phyloP scores from a whole-genome alignment of 2,888 invertebrate species.

The Buathra laborator region DNA sequence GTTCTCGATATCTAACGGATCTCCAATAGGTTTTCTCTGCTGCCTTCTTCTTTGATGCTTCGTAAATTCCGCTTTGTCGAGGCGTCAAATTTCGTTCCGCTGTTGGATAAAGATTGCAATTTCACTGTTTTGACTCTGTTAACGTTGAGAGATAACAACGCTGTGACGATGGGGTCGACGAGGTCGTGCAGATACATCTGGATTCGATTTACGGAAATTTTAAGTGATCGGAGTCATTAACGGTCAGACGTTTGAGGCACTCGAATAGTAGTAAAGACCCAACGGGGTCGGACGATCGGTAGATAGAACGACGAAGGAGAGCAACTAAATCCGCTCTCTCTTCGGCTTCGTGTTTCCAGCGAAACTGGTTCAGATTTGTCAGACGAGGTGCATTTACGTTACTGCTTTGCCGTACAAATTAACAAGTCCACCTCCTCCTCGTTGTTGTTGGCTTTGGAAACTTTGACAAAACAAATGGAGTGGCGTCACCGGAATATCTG shows the following conservation, averaged over 20 bases:
- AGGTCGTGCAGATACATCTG: background rate
- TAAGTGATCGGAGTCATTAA: slow-evolving; percentile 35
- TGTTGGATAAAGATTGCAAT: background rate
- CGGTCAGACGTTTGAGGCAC: background rate
- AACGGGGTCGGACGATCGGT: background rate
- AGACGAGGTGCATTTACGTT: slow-evolving; percentile 53
- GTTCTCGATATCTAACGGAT: slow-evolving; percentile 24
- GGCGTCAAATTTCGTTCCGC: background rate
- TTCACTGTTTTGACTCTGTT: background rate
- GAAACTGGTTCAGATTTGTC: slow-evolving; percentile 39
- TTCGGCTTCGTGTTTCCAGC: slow-evolving; percentile 21
- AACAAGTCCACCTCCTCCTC: slow-evolving; percentile 48
- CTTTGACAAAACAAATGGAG: slow-evolving; percentile 34
- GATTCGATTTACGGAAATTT: background rate
- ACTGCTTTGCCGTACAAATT: slow-evolving; percentile 46
- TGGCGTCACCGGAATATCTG: slow-evolving; percentile 10
- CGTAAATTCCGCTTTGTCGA: background rate
- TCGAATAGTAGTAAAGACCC: background rate
- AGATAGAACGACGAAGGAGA: background rate
- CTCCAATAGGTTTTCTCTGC: slow-evolving; percentile 29
- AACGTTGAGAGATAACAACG: background rate
- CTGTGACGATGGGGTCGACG: background rate
- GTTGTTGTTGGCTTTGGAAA: slow-evolving; percentile 37
- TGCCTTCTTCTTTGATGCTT: background rate
- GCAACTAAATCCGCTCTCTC: background rate